These are phyloP conservation scores for Brachypterus glaber DNA, from an alignment of 2,888 invertebrate species.

Conservation along the genomic window DNA sequence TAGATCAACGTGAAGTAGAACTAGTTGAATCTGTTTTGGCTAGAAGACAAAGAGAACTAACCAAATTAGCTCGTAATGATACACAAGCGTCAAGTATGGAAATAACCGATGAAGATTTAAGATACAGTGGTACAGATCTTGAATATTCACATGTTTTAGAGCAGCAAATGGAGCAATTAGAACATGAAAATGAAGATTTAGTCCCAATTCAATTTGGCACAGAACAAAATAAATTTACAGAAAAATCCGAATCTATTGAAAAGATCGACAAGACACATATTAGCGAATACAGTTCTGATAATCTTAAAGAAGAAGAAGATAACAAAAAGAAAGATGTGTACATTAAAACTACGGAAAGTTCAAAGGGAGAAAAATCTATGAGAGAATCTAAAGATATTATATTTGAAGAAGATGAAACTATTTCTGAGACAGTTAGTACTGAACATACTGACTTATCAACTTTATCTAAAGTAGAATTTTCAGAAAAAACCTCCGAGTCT, in stretches of 20 bases:
- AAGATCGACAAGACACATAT: slow-evolving; percentile 30
- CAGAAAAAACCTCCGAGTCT: slow-evolving; percentile 12
- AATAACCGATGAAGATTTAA: slow-evolving; percentile 57
- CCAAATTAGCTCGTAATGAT: slow-evolving; percentile 39
- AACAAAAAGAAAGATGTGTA: slow-evolving; percentile 29
- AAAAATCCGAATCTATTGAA: slow-evolving; percentile 26
- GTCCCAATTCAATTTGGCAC: no score
- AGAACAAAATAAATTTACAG: slow-evolving; percentile 26
- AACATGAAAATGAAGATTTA: slow-evolving; percentile 37
- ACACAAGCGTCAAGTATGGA: slow-evolving; percentile 48
- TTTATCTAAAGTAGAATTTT: slow-evolving; percentile 22
- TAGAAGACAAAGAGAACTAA: slow-evolving; percentile 39
- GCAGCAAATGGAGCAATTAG: slow-evolving; percentile 38
- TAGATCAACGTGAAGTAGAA: slow-evolving; percentile 42
- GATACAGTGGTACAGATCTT: slow-evolving; percentile 58
- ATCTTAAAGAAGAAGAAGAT: slow-evolving; percentile 26
- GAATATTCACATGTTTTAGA: slow-evolving; percentile 47
- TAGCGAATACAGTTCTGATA: slow-evolving; percentile 25
- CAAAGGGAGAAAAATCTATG: slow-evolving; percentile 28
- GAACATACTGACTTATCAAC: slow-evolving; percentile 24
- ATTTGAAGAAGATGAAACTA: slow-evolving; percentile 32
- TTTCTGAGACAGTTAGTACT: slow-evolving; percentile 23
- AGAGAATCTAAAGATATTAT: slow-evolving; percentile 28
- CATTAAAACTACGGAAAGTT: slow-evolving; percentile 26
- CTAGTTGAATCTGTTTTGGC: slow-evolving; percentile 44